Conservation (phyloP, 1,140 invertebrate genomes). For the Caenorhabditis brenneri region DNA sequence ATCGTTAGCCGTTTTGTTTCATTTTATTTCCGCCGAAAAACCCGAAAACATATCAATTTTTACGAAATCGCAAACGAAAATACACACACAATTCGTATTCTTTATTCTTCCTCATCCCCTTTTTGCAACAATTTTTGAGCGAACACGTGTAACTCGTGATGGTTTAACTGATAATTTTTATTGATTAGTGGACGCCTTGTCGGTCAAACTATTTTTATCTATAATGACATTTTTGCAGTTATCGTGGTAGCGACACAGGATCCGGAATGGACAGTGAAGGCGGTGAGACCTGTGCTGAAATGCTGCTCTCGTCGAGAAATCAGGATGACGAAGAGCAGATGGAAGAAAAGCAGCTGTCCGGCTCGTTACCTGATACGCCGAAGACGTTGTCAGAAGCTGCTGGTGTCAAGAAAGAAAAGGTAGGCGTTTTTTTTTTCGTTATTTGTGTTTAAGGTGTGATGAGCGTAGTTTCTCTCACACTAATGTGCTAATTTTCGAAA, state of each 20-base stretch:
- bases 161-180: not conserved
- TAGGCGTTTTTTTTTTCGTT: not conserved
- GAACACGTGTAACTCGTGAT: constrained; percentile 19
- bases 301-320: constrained; percentile 8
- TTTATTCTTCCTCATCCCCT: not conserved
- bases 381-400: not conserved
- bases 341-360: constrained; percentile 32
- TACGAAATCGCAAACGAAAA: no score
- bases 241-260: constrained; percentile 47
- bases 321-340: constrained; percentile 28
- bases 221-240: constrained; percentile 16
- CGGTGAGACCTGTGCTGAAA: constrained; percentile 18
- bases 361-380: constrained; percentile 8
- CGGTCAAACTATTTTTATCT: not conserved
- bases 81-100: not conserved
- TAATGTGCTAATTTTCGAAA: no score
- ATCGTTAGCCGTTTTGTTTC: constrained; percentile 19
- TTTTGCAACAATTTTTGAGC: not conserved
- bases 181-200: not conserved
- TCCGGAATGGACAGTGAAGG: constrained; percentile 36
- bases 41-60: no score
- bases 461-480: no score
- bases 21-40: not conserved
- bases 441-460: not conserved
- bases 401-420: not conserved